Conservation (phyloP, 1,140 invertebrate species). For the Myzus persicae region DNA sequence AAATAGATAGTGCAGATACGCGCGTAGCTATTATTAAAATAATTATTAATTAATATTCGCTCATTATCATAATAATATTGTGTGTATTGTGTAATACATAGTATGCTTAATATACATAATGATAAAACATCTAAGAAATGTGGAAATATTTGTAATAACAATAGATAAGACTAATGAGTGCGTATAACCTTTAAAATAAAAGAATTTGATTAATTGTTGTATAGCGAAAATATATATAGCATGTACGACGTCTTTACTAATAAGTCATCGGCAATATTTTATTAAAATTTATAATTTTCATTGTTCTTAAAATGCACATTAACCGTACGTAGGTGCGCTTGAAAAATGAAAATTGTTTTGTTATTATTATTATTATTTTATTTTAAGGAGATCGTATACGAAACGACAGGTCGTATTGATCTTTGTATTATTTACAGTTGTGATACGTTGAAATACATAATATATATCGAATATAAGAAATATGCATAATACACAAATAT, state of each 20-base stretch:
- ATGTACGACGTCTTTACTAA: background rate
- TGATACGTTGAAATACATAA: background rate
- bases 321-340: background rate
- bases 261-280: background rate
- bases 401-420: background rate
- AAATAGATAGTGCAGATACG: background rate
- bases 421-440: background rate
- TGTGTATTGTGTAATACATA: background rate
- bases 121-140: slow-evolving; percentile 12
- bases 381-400: background rate
- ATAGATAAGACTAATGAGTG: slow-evolving; percentile 11
- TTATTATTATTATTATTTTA: background rate
- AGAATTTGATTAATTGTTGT: slow-evolving; percentile 8
- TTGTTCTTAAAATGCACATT: background rate
- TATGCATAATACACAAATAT: background rate
- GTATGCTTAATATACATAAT: background rate
- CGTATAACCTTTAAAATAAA: background rate
- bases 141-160: background rate
- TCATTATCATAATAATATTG: background rate
- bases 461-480: background rate
- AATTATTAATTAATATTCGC: slow-evolving; percentile 1
- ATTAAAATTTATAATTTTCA: background rate
- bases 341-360: background rate
- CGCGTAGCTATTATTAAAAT: background rate
- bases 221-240: background rate